phyloP scores from a whole-genome alignment of 2,113 vertebrate genomes.

The Pygoscelis adeliae region DNA sequence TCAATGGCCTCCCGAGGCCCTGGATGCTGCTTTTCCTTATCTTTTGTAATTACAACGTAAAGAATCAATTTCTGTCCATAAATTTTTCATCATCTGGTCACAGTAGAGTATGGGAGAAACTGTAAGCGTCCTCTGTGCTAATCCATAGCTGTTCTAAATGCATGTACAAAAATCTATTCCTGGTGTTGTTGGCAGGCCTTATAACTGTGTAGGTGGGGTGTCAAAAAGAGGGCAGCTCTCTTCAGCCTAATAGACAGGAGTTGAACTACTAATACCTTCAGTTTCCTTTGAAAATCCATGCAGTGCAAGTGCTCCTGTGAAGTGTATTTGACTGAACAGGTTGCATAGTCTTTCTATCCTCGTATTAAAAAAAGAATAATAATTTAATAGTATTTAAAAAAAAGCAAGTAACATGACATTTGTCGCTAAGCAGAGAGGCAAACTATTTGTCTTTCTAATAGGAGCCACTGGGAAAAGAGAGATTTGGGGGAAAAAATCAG shows the following conservation, averaged over 20 bases:
- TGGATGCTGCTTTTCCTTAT: background rate
- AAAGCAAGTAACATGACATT: background rate
- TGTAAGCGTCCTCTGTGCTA: background rate
- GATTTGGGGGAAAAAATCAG: background rate
- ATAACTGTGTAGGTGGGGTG: background rate
- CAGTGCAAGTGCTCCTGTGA: background rate
- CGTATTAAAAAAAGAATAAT: background rate
- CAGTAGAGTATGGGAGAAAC: background rate
- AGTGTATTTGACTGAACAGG: background rate
- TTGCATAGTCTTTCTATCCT: background rate
- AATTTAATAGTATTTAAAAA: background rate
- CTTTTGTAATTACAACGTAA: background rate
- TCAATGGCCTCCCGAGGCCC: background rate
- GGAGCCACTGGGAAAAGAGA: conserved; percentile 21
- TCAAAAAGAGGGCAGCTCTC: background rate
- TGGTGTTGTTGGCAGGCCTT: background rate
- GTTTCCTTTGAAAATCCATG: background rate
- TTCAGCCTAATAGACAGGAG: background rate
- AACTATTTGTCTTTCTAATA: conserved; percentile 51
- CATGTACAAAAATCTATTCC: background rate
- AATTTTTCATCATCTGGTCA: background rate
- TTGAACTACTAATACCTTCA: background rate
- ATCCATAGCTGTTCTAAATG: background rate
- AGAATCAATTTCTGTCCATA: background rate
- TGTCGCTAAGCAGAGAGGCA: background rate